Percentiles rank a stretch among this genome's conserved stretches.
phyloP scores from a whole-genome alignment of 2,797 vertebrate species.

The Arnoldichthys spilopterus region DNA sequence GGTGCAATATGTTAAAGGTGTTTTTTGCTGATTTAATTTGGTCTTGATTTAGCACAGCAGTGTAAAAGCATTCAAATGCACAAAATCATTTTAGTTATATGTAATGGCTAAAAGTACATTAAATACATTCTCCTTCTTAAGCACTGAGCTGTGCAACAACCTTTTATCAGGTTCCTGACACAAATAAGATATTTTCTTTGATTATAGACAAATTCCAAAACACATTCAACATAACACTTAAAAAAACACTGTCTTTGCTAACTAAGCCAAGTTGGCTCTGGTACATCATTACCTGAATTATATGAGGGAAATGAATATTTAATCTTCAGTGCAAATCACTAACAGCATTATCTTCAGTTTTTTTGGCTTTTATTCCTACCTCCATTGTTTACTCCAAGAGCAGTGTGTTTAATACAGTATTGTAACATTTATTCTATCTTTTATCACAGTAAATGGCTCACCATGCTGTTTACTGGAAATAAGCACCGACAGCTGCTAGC shows the following conservation, averaged over 20 bases:
- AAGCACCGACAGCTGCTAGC: neutral
- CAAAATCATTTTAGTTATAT: neutral
- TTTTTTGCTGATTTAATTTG: too few relatives aligned
- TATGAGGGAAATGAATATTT: constrained; percentile 49
- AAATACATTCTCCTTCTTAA: too few relatives aligned
- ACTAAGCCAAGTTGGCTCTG: neutral
- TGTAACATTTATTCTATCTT: neutral
- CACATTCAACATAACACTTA: too few relatives aligned
- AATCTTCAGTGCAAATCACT: constrained; percentile 47
- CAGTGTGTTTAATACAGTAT: neutral
- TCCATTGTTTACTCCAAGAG: constrained; percentile 9
- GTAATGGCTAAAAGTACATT: too few relatives aligned
- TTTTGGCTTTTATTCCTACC: constrained; percentile 10
- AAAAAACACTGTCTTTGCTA: constrained; percentile 11
- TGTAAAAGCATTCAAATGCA: neutral
- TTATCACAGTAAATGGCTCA: neutral
- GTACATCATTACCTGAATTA: constrained; percentile 19
- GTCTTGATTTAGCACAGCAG: neutral
- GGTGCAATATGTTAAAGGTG: too few relatives aligned
- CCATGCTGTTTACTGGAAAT: neutral
- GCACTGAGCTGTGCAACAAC: too few relatives aligned
- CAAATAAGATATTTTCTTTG: too few relatives aligned
- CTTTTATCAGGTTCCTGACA: too few relatives aligned
- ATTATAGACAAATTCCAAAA: too few relatives aligned
- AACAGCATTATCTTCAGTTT: neutral